phyloP scores from a whole-genome alignment of 35 echinoderm and acorn worm species.

The Strongylocentrotus purpuratus region DNA sequence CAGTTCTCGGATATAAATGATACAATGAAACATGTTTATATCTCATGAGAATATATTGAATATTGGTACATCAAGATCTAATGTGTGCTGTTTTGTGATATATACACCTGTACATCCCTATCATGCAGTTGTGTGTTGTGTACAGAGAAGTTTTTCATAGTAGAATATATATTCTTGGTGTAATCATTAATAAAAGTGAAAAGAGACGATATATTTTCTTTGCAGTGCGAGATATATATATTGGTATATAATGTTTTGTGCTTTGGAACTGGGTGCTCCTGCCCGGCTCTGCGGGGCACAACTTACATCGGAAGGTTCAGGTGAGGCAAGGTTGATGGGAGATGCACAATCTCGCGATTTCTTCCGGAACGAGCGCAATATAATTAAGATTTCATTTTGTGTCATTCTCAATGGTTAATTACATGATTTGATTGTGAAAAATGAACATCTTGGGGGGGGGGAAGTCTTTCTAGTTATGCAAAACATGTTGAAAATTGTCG shows the following conservation, averaged over 20 bases:
- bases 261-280: not conserved
- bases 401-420: not conserved
- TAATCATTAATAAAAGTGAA: not conserved
- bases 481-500: too few species aligned
- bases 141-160: not conserved
- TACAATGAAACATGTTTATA: too few species aligned
- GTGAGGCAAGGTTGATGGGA: conserved; percentile 40
- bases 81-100: not conserved
- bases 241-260: not conserved
- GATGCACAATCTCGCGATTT: conserved; percentile 39
- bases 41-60: not conserved
- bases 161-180: not conserved
- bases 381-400: not conserved
- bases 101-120: too few species aligned
- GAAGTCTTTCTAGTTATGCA: too few species aligned
- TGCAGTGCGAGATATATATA: not conserved
- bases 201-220: not conserved
- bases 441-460: too few species aligned
- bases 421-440: too few species aligned
- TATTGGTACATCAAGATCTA: not conserved
- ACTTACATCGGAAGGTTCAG: conserved; percentile 23
- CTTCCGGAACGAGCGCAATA: not conserved
- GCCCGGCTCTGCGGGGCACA: not conserved
- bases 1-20: too few species aligned
- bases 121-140: not conserved